These are phyloP conservation scores for Eupeodes latifasciatus DNA, from an alignment of 2,888 invertebrate genomes.

Conservation along the genomic window DNA sequence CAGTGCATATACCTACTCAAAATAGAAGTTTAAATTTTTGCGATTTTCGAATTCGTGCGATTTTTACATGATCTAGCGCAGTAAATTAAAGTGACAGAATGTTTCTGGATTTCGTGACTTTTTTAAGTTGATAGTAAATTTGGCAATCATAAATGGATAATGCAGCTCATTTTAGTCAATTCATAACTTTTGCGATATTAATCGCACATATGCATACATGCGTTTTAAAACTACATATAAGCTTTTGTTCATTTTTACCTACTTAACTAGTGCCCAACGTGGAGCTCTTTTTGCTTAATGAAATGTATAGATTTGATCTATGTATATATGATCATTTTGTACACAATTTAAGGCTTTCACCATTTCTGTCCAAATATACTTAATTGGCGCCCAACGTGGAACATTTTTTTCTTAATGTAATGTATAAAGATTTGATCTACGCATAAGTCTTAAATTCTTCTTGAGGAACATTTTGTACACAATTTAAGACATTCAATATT, in stretches of 20 bases:
- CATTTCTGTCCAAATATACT: background rate
- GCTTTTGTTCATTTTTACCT: background rate
- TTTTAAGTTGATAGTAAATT: background rate
- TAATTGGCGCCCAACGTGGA: background rate
- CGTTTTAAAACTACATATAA: too few species aligned
- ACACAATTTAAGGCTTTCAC: too few species aligned
- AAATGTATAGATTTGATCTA: background rate
- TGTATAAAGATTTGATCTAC: too few species aligned
- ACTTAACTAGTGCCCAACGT: background rate
- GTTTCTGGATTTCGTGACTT: background rate
- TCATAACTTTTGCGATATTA: too few species aligned
- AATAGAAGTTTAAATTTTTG: background rate
- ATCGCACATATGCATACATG: too few species aligned
- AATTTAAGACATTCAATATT: background rate
- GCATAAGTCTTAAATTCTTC: too few species aligned
- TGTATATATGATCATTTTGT: too few species aligned
- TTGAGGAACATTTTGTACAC: too few species aligned
- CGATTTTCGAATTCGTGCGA: background rate
- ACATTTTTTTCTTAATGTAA: background rate
- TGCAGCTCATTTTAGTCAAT: too few species aligned
- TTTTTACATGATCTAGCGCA: background rate
- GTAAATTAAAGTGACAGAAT: background rate
- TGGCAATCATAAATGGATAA: background rate
- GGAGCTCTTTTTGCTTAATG: background rate
- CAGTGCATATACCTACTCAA: background rate